A percentile compares a stretch with the other conserved stretches of the same genome.
phyloP scores from a whole-genome alignment of 2,888 invertebrate species.

The Serrognathus titanus region DNA sequence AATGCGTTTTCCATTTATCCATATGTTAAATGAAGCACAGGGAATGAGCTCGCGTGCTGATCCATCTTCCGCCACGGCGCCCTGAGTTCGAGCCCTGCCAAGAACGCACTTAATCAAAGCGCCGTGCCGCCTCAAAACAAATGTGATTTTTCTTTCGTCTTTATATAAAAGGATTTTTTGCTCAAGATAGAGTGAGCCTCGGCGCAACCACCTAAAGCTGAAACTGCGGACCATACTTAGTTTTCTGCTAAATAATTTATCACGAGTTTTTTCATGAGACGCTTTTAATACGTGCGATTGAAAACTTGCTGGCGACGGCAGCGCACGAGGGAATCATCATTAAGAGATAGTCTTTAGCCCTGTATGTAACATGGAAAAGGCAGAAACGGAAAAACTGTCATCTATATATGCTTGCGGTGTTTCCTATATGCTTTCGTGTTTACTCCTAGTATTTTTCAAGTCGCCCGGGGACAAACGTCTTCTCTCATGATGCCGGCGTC shows the following conservation, averaged over 20 bases:
- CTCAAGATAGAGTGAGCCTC: conserved; percentile 30
- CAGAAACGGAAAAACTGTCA: conserved; percentile 39
- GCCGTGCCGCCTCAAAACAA: conserved; percentile 45
- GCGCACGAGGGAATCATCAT: conserved; percentile 32
- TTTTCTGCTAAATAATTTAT: conserved; percentile 31
- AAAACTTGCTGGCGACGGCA: conserved; percentile 26
- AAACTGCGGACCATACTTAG: conserved; percentile 33
- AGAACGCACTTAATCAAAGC: conserved; percentile 45
- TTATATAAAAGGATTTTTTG: conserved; percentile 39
- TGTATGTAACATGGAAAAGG: conserved; percentile 36
- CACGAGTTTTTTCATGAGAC: conserved; percentile 24
- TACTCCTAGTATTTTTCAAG: conserved; percentile 41
- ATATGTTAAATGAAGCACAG: conserved; percentile 41
- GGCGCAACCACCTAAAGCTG: conserved; percentile 29
- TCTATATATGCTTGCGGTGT: conserved; percentile 38
- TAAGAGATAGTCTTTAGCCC: conserved; percentile 34
- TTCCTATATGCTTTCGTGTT: conserved; percentile 43
- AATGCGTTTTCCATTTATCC: conserved; percentile 35
- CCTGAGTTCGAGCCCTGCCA: conserved; percentile 41
- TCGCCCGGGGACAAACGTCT: conserved; percentile 41
- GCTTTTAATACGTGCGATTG: conserved; percentile 29
- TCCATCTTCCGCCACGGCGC: conserved; percentile 38
- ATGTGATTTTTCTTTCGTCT: conserved; percentile 45
- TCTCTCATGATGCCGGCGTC: conserved; percentile 38
- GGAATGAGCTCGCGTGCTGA: conserved; percentile 39